These are phyloP conservation scores for Luscinia luscinia DNA, from an alignment of 2,797 vertebrate species.

Conservation along the genomic window DNA sequence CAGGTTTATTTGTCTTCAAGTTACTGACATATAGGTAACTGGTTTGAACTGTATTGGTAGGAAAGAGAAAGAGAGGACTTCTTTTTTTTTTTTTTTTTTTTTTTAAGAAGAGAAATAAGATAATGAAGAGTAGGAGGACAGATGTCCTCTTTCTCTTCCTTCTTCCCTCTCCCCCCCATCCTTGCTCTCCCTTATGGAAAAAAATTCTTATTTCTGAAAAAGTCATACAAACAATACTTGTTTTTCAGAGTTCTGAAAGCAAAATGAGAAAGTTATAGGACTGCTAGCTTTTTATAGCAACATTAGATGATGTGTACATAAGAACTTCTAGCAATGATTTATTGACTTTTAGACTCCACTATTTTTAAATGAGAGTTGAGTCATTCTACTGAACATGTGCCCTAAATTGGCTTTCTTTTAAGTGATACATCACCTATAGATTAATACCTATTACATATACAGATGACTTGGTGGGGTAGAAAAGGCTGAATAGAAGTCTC, in stretches of 20 bases:
- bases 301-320: neutral
- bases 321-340: neutral
- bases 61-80: neutral
- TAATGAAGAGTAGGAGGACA: neutral
- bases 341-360: neutral
- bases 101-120: neutral
- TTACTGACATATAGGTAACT: neutral
- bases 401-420: neutral
- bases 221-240: neutral
- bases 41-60: neutral
- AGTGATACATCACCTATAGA: fast-evolving
- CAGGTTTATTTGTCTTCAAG: neutral
- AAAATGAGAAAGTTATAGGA: neutral
- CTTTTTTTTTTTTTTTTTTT: neutral
- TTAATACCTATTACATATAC: neutral
- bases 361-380: neutral
- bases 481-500: neutral
- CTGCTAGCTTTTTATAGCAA: neutral
- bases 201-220: neutral
- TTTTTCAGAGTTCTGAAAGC: neutral
- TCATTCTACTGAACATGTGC: neutral
- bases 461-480: neutral
- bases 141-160: neutral
- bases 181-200: neutral
- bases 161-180: fast-evolving